Base-by-base conservation (phyloP, 2,888 invertebrate species). In the Drosophila yooni region DNA sequence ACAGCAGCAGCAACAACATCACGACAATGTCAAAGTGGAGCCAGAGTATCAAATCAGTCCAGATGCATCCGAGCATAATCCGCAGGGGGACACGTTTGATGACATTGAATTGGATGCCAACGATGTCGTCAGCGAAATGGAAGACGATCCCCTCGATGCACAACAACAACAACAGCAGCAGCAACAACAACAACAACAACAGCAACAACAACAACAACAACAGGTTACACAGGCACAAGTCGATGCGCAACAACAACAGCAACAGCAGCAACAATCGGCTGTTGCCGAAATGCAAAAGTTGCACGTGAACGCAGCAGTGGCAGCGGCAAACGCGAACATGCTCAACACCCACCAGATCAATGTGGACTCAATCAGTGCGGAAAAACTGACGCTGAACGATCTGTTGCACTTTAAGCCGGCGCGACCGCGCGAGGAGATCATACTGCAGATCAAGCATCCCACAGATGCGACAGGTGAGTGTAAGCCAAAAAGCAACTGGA, bases 311-410 rank as follows among this genome's bases (percentile, higher is more conserved):
- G 69, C 87, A 60, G 67, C 79, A 38, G 65, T 90, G 58, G 76
- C 88, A 59, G 74, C 86, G 50, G 74, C 88, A 66, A 74, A 73
- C 71, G 81, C 82, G 27, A 83, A 76, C 48, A 87, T 92, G 73
- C 80, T 85, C 50, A 88, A 91, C 69, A 82, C 92, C 18, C 92
- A 92, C 61, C 92, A 92, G 62, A 91, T 92, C 36, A 92, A 88
- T 46, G 91, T 91, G 51, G 91, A 92, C 74, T 91, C 92, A 62
- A 92, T 92, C 18, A 93, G 93, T 57, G 88, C 92, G 3, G 93
- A 93, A 3, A 93, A 93, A 64, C 72, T 93, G n/a, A 91, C 92
- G 3, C 89, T 93, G 18, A 93, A 86, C 69, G 93, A 93, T 86
- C 82, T 93, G 76, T 66, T 93, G 66, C 92, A 92, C 64, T 93